phyloP scores from a whole-genome alignment of 2,797 vertebrate genomes.

The Pseudochromis fuscus region DNA sequence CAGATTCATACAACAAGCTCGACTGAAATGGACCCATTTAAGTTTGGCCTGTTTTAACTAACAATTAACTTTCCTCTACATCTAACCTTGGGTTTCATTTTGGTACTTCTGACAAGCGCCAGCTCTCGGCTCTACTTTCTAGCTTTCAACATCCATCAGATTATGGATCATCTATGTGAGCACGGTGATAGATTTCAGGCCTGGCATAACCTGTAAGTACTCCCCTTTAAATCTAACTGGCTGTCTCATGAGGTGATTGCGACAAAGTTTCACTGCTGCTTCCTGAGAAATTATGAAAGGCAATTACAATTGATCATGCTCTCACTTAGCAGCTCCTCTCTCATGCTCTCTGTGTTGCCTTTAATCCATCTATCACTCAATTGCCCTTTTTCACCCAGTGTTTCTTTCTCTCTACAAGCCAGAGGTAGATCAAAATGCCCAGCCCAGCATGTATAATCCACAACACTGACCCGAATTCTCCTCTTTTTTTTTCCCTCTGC shows the following conservation, averaged over 20 bases:
- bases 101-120: constrained; percentile 5
- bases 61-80: constrained; percentile 4
- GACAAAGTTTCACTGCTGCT: constrained; percentile 45
- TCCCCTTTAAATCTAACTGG: constrained; percentile 29
- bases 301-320: constrained; percentile 55
- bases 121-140: constrained; percentile 8
- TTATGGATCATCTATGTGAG: constrained; percentile 28
- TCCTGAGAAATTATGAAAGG: constrained; percentile 51
- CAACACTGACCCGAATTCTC: constrained; percentile 76
- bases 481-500: constrained; percentile 62
- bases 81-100: constrained; percentile 12
- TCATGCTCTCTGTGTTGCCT: constrained; percentile 14
- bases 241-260: constrained; percentile 43
- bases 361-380: constrained; percentile 46
- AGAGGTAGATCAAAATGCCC: constrained; percentile 58
- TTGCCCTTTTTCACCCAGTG: constrained; percentile 35
- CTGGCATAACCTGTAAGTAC: constrained; percentile 33
- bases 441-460: constrained; percentile 59
- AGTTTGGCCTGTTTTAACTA: constrained; percentile 27
- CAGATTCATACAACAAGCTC: constrained; percentile 28
- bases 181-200: constrained; percentile 15
- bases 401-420: constrained; percentile 44
- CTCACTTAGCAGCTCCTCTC: constrained; percentile 31
- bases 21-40: constrained; percentile 41
- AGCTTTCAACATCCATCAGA: constrained; percentile 13